Evolutionary conservation across 2,113 vertebrate species (phyloP).

Genomic region (Trachemys scripta): DNA sequence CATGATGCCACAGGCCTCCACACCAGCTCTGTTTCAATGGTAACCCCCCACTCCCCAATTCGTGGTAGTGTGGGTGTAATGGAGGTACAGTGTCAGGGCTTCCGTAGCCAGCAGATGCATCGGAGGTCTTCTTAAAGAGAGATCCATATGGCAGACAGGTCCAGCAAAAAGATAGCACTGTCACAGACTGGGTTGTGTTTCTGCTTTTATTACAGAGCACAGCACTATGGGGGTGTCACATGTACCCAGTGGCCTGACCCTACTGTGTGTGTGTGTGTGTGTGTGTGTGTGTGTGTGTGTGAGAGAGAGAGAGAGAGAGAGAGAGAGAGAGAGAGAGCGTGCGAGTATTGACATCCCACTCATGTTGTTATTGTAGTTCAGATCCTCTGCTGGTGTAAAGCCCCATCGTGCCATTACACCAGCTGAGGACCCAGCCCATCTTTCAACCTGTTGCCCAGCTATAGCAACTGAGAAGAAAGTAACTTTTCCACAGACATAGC

Average conservation of each 20-base stretch:
- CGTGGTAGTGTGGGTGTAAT: not conserved
- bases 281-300: not conserved
- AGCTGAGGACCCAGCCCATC: not conserved
- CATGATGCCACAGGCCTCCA: accelerated
- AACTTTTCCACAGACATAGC: not conserved
- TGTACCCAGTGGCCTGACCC: not conserved
- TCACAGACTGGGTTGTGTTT: not conserved
- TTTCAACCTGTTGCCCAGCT: not conserved
- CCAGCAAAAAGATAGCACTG: not conserved
- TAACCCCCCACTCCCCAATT: not conserved
- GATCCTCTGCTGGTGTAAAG: not conserved
- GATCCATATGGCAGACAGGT: not conserved
- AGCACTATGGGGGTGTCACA: accelerated
- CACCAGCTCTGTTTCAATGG: accelerated
- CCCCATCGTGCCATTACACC: not conserved
- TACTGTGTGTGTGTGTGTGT: not conserved
- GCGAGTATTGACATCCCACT: not conserved
- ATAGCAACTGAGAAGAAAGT: not conserved
- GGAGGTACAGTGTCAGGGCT: not conserved
- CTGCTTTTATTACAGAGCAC: not conserved
- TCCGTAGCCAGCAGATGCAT: not conserved
- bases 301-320: not conserved
- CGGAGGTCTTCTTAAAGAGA: not conserved
- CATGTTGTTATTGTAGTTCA: not conserved
- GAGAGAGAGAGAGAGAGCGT: not conserved